Evolutionary conservation across 2,113 vertebrate genomes (phyloP).

Genomic region (Aplodontia rufa): DNA sequence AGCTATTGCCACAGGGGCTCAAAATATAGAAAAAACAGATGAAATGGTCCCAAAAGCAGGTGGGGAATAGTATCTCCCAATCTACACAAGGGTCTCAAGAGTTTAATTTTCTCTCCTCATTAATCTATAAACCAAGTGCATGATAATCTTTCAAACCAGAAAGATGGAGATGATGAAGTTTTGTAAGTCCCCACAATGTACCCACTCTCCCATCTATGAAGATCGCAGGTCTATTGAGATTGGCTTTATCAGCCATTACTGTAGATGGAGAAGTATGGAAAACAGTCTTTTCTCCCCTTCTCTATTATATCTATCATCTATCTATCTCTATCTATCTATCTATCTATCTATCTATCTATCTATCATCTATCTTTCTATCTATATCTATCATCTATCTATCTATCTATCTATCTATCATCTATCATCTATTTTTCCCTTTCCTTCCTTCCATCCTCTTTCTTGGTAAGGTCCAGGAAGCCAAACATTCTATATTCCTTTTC

Average conservation of each 20-base stretch:
- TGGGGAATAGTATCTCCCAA: fast-evolving
- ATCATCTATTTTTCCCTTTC: background rate
- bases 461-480: background rate
- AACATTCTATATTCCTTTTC: background rate
- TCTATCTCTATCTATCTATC: too few relatives aligned
- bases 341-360: too few relatives aligned
- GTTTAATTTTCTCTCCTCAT: background rate
- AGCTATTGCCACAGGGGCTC: fast-evolving
- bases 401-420: too few relatives aligned
- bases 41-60: fast-evolving
- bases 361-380: too few relatives aligned
- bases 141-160: background rate
- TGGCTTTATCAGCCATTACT: background rate
- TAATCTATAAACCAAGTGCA: background rate
- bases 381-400: too few relatives aligned
- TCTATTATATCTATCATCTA: too few relatives aligned
- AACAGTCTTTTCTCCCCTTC: background rate
- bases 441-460: too few relatives aligned
- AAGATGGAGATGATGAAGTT: background rate
- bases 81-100: background rate
- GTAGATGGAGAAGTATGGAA: background rate
- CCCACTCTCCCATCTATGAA: fast-evolving
- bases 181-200: fast-evolving
- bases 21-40: background rate
- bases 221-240: background rate